phyloP scores from a whole-genome alignment of 2,888 invertebrate species.

The Octonoba sinensis region DNA sequence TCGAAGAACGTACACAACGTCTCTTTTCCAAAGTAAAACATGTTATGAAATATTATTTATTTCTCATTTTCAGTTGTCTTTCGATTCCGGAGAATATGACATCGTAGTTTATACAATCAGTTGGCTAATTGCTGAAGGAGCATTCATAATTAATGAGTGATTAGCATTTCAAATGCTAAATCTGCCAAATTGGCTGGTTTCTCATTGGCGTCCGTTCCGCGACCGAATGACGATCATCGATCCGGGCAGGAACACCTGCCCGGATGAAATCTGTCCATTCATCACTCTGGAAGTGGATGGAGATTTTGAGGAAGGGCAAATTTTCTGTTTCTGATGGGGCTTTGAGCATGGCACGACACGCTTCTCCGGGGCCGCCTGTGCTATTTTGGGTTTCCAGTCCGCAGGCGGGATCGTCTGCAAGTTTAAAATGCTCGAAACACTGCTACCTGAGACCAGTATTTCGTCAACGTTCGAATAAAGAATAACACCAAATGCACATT shows the following conservation, averaged over 20 bases:
- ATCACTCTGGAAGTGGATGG: slow-evolving; percentile 19
- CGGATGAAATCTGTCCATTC: background rate
- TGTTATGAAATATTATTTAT: too few species aligned
- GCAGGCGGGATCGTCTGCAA: too few species aligned
- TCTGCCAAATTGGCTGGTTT: background rate
- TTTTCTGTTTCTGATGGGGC: slow-evolving; percentile 13
- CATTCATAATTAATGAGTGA: background rate
- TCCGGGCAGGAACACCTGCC: slow-evolving; percentile 4
- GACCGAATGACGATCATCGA: background rate
- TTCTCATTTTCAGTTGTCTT: too few species aligned
- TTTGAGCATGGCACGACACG: slow-evolving; percentile 27
- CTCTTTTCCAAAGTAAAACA: too few species aligned
- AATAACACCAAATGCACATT: too few species aligned
- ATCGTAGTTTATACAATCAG: too few species aligned
- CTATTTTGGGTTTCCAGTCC: background rate
- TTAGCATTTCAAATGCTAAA: background rate
- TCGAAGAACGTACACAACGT: too few species aligned
- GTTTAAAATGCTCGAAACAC: too few species aligned
- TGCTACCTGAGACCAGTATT: too few species aligned
- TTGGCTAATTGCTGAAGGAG: too few species aligned
- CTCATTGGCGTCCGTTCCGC: background rate
- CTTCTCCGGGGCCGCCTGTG: background rate
- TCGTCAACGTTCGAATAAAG: too few species aligned
- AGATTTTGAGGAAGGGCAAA: slow-evolving; percentile 7
- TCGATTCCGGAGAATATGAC: too few species aligned